Evolutionary conservation across 2,888 invertebrate genomes (phyloP).

Genomic region (Thymelicus acteon): DNA sequence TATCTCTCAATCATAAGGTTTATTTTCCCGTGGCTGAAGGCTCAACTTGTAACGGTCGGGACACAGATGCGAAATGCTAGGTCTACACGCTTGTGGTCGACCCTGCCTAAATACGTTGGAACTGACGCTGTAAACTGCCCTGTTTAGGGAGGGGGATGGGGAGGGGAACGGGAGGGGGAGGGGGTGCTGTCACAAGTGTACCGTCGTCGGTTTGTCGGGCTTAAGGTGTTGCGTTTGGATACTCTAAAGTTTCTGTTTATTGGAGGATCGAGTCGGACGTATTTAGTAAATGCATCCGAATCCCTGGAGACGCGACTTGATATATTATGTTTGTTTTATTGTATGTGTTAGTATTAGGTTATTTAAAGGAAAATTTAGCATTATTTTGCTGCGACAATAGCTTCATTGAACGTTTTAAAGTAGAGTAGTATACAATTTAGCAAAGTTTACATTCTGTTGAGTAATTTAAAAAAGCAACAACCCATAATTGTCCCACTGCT

Average conservation of each 20-base stretch:
- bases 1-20: background rate
- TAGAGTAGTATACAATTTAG: no score
- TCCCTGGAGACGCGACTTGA: background rate
- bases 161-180: slow-evolving; percentile 32
- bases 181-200: slow-evolving; percentile 31
- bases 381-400: no score
- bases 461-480: no score
- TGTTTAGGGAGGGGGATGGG: slow-evolving; percentile 50
- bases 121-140: slow-evolving; percentile 48
- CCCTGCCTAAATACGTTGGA: slow-evolving; percentile 64
- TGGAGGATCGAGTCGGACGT: background rate
- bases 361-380: no score
- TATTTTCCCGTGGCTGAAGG: slow-evolving; percentile 9
- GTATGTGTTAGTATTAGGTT: no score
- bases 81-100: slow-evolving; percentile 67
- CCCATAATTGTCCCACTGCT: no score
- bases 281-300: slow-evolving; percentile 22
- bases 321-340: background rate
- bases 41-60: slow-evolving; percentile 42
- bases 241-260: slow-evolving; percentile 36
- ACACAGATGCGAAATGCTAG: slow-evolving; percentile 67
- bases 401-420: no score
- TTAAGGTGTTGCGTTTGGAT: slow-evolving; percentile 31
- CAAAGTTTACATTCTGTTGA: no score
- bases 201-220: slow-evolving; percentile 33